A percentile compares a stretch with the other conserved stretches of the same genome.
Evolutionary conservation across 2,113 vertebrate genomes (phyloP).

Genomic region (Lutjanus erythropterus): DNA sequence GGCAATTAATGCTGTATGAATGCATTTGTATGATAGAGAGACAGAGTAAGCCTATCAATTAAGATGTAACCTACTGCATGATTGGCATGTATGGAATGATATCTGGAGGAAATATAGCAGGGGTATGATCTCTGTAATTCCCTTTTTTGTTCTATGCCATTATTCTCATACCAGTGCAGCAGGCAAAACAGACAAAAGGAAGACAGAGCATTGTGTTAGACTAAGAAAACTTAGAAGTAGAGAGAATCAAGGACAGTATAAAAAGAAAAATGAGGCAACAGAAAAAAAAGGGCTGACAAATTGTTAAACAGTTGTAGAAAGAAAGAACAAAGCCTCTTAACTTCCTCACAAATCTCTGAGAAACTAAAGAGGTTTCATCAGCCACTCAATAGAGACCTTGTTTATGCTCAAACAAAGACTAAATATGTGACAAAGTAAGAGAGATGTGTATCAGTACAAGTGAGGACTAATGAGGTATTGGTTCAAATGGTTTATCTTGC

Average conservation of each 20-base stretch:
- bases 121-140: background rate
- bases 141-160: background rate
- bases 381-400: background rate
- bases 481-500: background rate
- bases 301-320: background rate
- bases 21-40: background rate
- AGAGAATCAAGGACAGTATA: background rate
- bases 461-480: background rate
- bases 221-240: background rate
- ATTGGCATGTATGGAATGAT: background rate
- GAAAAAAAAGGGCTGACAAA: constrained; percentile 6
- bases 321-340: constrained; percentile 13
- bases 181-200: background rate
- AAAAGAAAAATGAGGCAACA: background rate
- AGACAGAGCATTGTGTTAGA: background rate
- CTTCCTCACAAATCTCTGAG: background rate
- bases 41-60: constrained; percentile 7
- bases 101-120: background rate
- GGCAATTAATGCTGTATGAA: background rate
- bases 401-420: constrained; percentile 21
- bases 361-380: constrained; percentile 4
- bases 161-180: background rate
- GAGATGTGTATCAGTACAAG: background rate
- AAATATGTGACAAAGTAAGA: background rate
- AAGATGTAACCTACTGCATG: background rate